Conservation (phyloP, 2,888 invertebrate genomes). For the Drosophila kanekoi region DNA sequence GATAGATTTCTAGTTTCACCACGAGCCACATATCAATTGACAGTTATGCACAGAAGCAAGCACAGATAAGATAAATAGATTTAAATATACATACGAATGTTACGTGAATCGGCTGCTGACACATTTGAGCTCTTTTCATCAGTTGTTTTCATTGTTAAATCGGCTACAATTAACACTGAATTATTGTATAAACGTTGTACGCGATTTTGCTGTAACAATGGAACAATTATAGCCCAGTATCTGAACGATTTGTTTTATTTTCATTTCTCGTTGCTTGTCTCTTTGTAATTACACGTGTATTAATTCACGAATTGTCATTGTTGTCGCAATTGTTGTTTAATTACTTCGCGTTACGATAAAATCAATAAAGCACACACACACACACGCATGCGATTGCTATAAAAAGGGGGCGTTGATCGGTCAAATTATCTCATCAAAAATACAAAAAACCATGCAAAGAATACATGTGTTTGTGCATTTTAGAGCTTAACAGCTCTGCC, state of each 20-base stretch:
- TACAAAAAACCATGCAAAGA: neutral
- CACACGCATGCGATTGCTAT: conserved; percentile 7
- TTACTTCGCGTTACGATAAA: conserved; percentile 44
- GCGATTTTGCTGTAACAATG: conserved; percentile 60
- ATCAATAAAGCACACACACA: conserved; percentile 21
- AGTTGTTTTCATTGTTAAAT: conserved; percentile 7
- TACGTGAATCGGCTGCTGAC: conserved; percentile 35
- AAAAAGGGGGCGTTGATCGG: conserved; percentile 40
- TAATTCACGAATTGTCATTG: conserved; percentile 56
- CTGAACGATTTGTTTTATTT: conserved; percentile 41
- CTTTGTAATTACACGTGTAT: conserved; percentile 62
- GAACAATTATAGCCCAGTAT: conserved; percentile 60
- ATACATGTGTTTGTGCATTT: conserved; percentile 18
- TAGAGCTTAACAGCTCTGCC: conserved; percentile 24
- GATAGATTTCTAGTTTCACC: neutral
- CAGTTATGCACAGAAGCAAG: neutral
- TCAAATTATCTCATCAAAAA: conserved; percentile 28
- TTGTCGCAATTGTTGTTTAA: conserved; percentile 57
- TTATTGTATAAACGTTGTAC: conserved; percentile 32
- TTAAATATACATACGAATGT: conserved; percentile 29
- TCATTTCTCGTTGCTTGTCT: conserved; percentile 27
- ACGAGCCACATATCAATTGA: conserved; percentile 1
- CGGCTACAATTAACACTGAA: conserved; percentile 37
- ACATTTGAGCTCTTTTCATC: conserved; percentile 43
- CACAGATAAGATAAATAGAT: conserved; percentile 35